These are phyloP conservation scores for Sinopyrophorus schimmeli DNA, from an alignment of 2,888 invertebrate species.

Conservation along the genomic window DNA sequence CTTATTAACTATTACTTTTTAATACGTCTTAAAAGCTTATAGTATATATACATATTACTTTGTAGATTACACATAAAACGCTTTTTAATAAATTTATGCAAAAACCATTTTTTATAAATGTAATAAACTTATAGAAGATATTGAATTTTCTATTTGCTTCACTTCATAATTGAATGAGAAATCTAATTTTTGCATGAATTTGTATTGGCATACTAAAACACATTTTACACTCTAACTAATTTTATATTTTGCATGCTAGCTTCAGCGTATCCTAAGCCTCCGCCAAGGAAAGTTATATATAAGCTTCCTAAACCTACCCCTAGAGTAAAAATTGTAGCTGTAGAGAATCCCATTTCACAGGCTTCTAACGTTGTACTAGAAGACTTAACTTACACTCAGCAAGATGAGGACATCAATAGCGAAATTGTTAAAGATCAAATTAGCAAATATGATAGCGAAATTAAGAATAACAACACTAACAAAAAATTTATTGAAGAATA, in stretches of 20 bases:
- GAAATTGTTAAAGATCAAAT: not conserved
- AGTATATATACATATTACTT: too few species aligned
- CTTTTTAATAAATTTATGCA: too few species aligned
- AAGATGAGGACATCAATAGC: conserved; percentile 5
- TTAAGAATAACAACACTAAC: conserved; percentile 7
- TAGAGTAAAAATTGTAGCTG: conserved; percentile 20
- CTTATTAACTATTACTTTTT: too few species aligned
- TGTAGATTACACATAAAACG: too few species aligned
- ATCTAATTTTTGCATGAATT: too few species aligned
- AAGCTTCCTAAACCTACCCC: conserved; percentile 21
- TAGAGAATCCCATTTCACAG: conserved; percentile 24
- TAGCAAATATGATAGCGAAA: not conserved
- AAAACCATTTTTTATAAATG: too few species aligned
- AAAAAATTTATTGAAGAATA: conserved; percentile 4
- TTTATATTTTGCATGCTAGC: conserved; percentile 49
- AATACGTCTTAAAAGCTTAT: too few species aligned
- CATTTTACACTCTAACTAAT: too few species aligned
- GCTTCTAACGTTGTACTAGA: conserved; percentile 11
- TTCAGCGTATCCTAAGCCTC: conserved; percentile 33
- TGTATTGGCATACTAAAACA: too few species aligned
- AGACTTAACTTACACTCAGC: conserved; percentile 1
- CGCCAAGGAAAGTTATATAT: conserved; percentile 25
- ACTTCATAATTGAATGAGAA: too few species aligned
- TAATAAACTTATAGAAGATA: too few species aligned
- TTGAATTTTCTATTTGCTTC: too few species aligned